Evolutionary conservation across 2,113 vertebrate species (phyloP).

Genomic region (Gymnorhina tibicen): DNA sequence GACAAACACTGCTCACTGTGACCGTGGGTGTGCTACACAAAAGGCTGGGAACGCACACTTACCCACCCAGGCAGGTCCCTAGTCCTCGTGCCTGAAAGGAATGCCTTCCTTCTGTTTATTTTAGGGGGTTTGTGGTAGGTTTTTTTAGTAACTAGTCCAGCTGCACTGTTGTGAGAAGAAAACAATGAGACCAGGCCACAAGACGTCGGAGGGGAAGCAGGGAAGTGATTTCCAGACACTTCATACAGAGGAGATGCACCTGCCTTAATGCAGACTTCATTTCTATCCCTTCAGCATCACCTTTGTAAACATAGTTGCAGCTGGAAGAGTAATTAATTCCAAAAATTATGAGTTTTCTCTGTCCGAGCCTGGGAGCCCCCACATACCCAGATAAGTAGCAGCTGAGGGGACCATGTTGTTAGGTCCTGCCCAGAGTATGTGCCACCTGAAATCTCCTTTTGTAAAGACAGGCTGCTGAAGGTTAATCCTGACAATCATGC

Average conservation of each 20-base stretch:
- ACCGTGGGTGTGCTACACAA: neutral
- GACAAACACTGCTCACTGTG: neutral
- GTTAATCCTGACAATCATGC: neutral
- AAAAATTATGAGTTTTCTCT: neutral
- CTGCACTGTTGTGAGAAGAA: neutral
- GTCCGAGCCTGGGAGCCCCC: neutral
- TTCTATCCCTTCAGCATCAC: neutral
- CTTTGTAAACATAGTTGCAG: neutral
- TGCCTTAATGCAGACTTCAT: neutral
- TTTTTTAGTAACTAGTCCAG: neutral
- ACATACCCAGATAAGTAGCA: neutral
- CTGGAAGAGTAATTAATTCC: neutral
- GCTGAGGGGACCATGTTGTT: neutral
- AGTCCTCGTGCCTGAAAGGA: neutral
- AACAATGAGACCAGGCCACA: accelerated
- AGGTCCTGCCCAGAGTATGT: accelerated
- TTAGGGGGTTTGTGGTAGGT: accelerated
- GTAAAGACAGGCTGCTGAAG: neutral
- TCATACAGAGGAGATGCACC: neutral
- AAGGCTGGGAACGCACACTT: neutral
- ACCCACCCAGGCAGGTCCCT: neutral
- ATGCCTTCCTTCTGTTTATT: neutral
- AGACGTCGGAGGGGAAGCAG: accelerated
- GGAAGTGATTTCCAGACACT: neutral
- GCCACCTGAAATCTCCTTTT: neutral